These are phyloP conservation scores for Drosophila pseudoananassae DNA, from an alignment of 1,140 invertebrate species.

Conservation along the genomic window DNA sequence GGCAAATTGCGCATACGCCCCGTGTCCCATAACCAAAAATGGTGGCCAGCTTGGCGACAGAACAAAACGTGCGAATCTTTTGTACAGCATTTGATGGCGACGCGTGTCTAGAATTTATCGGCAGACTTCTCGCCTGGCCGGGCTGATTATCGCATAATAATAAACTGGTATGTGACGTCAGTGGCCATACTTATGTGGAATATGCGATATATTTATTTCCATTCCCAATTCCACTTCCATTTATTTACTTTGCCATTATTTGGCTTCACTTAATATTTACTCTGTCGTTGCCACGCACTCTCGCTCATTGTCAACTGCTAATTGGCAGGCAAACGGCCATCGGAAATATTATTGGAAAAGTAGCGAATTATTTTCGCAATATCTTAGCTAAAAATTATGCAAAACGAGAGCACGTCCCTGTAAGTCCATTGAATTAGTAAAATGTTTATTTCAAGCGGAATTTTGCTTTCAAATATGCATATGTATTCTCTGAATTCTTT, in stretches of 20 bases:
- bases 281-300: slow-evolving; percentile 36
- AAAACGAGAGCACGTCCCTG: slow-evolving; percentile 31
- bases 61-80: slow-evolving; percentile 63
- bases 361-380: slow-evolving; percentile 31
- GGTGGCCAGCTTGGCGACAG: slow-evolving; percentile 36
- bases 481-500: slow-evolving; percentile 26
- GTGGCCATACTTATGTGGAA: not conserved
- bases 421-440: not conserved
- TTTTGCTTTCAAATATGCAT: not conserved
- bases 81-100: slow-evolving; percentile 21
- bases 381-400: slow-evolving; percentile 21
- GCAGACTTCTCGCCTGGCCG: slow-evolving; percentile 26
- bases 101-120: slow-evolving; percentile 76
- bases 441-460: not conserved
- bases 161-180: slow-evolving; percentile 67
- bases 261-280: slow-evolving; percentile 30
- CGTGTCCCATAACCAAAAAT: slow-evolving; percentile 54
- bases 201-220: slow-evolving; percentile 23
- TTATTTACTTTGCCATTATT: slow-evolving; percentile 47
- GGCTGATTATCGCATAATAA: slow-evolving; percentile 60
- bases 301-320: slow-evolving; percentile 44
- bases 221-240: slow-evolving; percentile 9
- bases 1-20: slow-evolving; percentile 55
- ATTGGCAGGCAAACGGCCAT: slow-evolving; percentile 48
- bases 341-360: slow-evolving; percentile 18